phyloP scores from a whole-genome alignment of 1,140 invertebrate species.

The Papilio aristodemus region DNA sequence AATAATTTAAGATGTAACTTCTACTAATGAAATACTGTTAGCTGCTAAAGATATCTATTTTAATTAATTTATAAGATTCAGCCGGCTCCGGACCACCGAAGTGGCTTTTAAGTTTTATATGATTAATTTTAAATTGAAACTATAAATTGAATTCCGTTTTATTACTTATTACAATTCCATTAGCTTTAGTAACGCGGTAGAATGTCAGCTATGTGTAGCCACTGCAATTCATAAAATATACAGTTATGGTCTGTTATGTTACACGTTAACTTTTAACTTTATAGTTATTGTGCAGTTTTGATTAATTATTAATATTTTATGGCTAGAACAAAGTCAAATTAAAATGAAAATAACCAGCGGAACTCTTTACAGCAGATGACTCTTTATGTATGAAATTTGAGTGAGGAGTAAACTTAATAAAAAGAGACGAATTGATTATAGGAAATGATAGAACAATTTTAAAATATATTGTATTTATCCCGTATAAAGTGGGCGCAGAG shows the following conservation, averaged over 20 bases:
- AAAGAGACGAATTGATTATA: no score
- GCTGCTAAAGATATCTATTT: conserved; percentile 7
- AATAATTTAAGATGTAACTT: background rate
- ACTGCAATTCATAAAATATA: conserved; percentile 16
- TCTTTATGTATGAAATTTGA: no score
- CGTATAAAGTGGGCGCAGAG: no score
- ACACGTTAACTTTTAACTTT: background rate
- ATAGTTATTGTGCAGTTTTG: background rate
- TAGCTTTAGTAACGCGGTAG: conserved; percentile 4
- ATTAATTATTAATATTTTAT: background rate
- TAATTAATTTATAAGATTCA: conserved; percentile 20
- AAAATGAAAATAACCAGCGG: background rate
- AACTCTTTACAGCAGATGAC: background rate
- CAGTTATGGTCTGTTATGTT: background rate
- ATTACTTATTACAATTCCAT: conserved; percentile 23
- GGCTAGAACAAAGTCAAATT: background rate
- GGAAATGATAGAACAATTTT: no score
- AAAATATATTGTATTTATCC: no score
- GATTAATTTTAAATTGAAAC: conserved; percentile 20
- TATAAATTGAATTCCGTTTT: conserved; percentile 24
- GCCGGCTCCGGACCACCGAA: background rate
- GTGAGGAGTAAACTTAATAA: no score
- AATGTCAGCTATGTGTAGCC: background rate
- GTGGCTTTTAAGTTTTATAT: conserved; percentile 9
- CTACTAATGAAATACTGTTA: background rate